phyloP scores from a whole-genome alignment of 2,113 vertebrate genomes.

The Chlorocebus sabaeus region DNA sequence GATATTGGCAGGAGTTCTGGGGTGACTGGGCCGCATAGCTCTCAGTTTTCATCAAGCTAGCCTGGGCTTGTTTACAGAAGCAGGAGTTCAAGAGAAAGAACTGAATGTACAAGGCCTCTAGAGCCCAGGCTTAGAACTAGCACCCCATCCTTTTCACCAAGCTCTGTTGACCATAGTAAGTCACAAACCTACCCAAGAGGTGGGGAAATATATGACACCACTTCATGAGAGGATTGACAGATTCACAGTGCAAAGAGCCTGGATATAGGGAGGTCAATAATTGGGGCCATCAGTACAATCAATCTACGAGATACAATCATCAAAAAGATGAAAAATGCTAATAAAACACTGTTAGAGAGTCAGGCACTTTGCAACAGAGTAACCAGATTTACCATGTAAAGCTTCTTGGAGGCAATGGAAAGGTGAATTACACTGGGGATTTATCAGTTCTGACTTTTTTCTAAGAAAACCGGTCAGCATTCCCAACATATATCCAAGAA shows the following conservation, averaged over 20 bases:
- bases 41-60: not conserved
- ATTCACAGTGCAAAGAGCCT: not conserved
- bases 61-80: not conserved
- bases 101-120: not conserved
- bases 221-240: not conserved
- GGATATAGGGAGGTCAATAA: not conserved
- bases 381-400: not conserved
- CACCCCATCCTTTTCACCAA: not conserved
- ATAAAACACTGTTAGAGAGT: not conserved
- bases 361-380: not conserved
- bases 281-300: not conserved
- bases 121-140: not conserved
- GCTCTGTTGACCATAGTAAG: not conserved
- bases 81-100: not conserved
- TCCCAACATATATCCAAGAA: slow-evolving; percentile 8
- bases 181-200: not conserved
- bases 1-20: not conserved
- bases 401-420: not conserved
- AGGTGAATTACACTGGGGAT: not conserved
- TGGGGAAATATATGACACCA: not conserved
- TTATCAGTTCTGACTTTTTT: not conserved
- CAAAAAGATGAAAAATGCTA: not conserved
- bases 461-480: not conserved
- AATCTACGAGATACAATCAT: not conserved
- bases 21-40: accelerated